Base-by-base conservation (phyloP, 2,888 invertebrate genomes). In the Microctonus brassicae region DNA sequence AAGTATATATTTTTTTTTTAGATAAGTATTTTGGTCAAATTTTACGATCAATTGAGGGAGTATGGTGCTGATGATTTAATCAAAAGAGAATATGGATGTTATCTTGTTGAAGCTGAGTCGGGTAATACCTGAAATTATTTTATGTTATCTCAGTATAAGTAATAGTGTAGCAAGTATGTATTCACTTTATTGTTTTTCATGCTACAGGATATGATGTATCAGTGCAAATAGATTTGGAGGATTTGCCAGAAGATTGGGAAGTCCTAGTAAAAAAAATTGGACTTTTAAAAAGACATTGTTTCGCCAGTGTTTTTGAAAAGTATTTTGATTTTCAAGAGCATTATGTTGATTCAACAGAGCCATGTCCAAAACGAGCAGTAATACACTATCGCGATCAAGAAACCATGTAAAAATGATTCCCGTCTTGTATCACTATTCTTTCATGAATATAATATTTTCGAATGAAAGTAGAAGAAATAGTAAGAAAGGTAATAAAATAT, bases 331-430 rank as follows among this genome's bases (percentile, higher is more conserved):
- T 96, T 88, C 98, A 99, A 90, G 97, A 97, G 87, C 92, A 94
- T 80, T 99, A 99, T 90, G 99, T 99, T 89, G 94, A 97, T 86
- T 96, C 97, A 88, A 97, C 98, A 88, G 97, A 97, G 86, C 94
- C 95, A 84, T 94, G 95, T 33, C 95, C 97, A 82, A 95, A 97
- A 88, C 91, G 97, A 81, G 99, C 99, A 72, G 97, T 99, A 78
- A 98, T 99, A 88, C 96, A 99, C 89, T 99, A 99, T 88, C 92
- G 99, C 82, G 97, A 97, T 88, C 98, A 99, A 90, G 99, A 99
- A 90, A 99, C 99, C 67, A 92, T 99, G 98, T 99, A 88, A 92
- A 92, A 4, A 39, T 11, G 34, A 47, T 6, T 6, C 17, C 6
- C 9, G 13, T 3, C n/a, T 13, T 39, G 3, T 3, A 39, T 39